Evolutionary conservation across 2,113 vertebrate species (phyloP).

Genomic region (Triplophysa siluroides): DNA sequence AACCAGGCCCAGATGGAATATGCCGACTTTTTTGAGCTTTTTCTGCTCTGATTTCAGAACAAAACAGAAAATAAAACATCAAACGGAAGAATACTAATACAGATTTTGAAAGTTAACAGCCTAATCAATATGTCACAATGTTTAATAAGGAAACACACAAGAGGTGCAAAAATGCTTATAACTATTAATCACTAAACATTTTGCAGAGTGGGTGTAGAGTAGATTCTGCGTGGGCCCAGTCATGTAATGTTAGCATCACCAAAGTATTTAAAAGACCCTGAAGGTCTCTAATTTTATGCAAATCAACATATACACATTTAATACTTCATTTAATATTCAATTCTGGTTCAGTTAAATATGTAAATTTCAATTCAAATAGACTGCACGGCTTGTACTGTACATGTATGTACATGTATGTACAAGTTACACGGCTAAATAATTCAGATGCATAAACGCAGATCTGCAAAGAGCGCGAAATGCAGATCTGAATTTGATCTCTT

Average conservation of each 20-base stretch:
- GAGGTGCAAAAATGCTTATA: no score
- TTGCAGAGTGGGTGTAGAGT: no score
- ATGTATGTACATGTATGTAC: conserved; percentile 24
- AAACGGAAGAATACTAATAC: no score
- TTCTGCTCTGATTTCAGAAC: background rate
- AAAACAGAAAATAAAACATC: no score
- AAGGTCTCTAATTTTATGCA: background rate
- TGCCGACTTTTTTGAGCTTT: background rate
- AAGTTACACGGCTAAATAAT: conserved; percentile 40
- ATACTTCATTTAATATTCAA: background rate
- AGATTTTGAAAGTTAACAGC: no score
- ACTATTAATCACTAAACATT: no score
- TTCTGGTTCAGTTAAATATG: background rate
- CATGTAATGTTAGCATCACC: no score
- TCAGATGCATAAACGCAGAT: conserved; percentile 21
- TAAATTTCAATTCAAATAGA: conserved; percentile 28
- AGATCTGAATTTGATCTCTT: conserved; percentile 40
- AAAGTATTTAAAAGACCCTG: background rate
- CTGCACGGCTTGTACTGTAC: conserved; percentile 18
- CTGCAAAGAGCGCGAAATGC: conserved; percentile 11
- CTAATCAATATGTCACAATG: no score
- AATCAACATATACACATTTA: conserved; percentile 10
- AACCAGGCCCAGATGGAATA: background rate
- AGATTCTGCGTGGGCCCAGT: no score
- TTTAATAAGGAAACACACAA: no score